Percentiles rank a stretch among this genome's conserved stretches.
Evolutionary conservation across 2,888 invertebrate species (phyloP).

Genomic region (Pseudoips prasinana): DNA sequence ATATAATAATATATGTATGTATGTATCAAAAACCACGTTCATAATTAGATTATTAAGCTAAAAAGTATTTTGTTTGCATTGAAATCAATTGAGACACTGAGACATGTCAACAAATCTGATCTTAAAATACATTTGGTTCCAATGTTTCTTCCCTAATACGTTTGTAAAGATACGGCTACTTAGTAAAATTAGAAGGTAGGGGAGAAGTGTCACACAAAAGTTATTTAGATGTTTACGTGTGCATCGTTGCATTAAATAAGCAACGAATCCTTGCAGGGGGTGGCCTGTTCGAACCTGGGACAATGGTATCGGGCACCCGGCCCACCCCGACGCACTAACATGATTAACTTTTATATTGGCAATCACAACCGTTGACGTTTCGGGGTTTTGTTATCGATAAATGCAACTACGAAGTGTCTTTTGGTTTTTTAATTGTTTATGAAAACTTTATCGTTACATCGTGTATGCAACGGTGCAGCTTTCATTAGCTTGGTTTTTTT

Average conservation of each 20-base stretch:
- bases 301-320: slow-evolving; percentile 70
- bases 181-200: slow-evolving; percentile 79
- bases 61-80: slow-evolving; percentile 20
- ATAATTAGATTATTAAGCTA: slow-evolving; percentile 12
- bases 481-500: slow-evolving; percentile 8
- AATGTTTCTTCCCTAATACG: slow-evolving; percentile 67
- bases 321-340: slow-evolving; percentile 61
- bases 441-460: slow-evolving; percentile 8
- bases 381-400: slow-evolving; percentile 39
- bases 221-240: slow-evolving; percentile 82
- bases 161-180: slow-evolving; percentile 78
- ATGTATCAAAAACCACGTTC: slow-evolving; percentile 10
- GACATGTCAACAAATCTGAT: slow-evolving; percentile 50
- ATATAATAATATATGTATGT: too few species aligned
- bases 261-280: slow-evolving; percentile 75
- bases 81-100: slow-evolving; percentile 33
- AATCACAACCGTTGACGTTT: slow-evolving; percentile 51
- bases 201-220: slow-evolving; percentile 79
- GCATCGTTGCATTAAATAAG: slow-evolving; percentile 81
- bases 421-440: slow-evolving; percentile 8
- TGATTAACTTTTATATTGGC: slow-evolving; percentile 73
- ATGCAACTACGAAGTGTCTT: slow-evolving; percentile 23
- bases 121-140: slow-evolving; percentile 60
- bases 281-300: slow-evolving; percentile 59
- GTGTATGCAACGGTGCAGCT: neutral